Conservation (phyloP, 1,140 invertebrate genomes). For the Thereuonema tuberculata region DNA sequence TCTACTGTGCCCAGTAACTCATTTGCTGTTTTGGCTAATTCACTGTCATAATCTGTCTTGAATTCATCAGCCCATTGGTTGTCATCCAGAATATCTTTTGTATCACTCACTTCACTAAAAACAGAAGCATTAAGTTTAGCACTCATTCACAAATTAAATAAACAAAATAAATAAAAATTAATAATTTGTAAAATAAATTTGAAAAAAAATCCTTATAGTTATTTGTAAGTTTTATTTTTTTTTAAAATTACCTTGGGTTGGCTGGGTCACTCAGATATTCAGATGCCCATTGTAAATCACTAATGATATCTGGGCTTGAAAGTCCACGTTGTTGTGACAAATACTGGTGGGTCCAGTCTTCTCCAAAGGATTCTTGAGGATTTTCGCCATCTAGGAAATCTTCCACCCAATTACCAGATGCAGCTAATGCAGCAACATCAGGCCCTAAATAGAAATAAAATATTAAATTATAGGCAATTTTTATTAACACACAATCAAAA, state of each 20-base stretch:
- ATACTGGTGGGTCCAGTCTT: constrained; percentile 10
- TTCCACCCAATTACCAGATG: constrained; percentile 25
- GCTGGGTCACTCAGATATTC: neutral
- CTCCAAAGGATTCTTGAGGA: constrained; percentile 3
- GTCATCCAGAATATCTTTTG: constrained; percentile 7
- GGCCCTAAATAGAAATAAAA: constrained; percentile 23
- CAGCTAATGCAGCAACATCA: constrained; percentile 35
- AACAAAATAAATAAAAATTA: too few relatives aligned
- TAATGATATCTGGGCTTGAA: too few relatives aligned
- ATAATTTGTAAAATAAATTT: too few relatives aligned
- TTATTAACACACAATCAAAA: too few relatives aligned
- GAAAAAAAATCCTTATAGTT: too few relatives aligned
- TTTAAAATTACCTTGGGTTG: too few relatives aligned
- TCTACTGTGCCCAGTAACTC: constrained; percentile 20
- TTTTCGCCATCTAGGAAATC: too few relatives aligned
- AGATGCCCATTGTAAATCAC: constrained; percentile 10
- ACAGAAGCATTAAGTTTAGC: too few relatives aligned
- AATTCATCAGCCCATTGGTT: neutral
- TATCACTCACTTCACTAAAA: constrained; percentile 10
- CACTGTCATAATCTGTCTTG: too few relatives aligned
- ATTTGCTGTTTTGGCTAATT: constrained; percentile 31
- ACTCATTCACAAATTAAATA: too few relatives aligned
- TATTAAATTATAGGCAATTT: too few relatives aligned
- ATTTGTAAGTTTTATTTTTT: too few relatives aligned
- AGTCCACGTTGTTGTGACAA: constrained; percentile 13